These are phyloP conservation scores for Sipha maydis DNA, from an alignment of 2,888 invertebrate species.

Conservation along the genomic window DNA sequence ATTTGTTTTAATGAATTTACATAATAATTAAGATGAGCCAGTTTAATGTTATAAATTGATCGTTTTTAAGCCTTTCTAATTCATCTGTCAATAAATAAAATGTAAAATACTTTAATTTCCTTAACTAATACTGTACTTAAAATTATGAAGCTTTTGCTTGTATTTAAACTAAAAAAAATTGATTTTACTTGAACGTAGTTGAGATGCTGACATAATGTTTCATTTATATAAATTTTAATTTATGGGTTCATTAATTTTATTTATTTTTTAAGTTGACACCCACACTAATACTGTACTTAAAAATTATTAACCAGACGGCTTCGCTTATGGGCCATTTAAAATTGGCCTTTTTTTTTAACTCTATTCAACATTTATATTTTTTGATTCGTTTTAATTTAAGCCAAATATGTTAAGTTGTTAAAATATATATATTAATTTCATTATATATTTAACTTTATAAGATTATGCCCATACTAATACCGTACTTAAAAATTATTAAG, in stretches of 20 bases:
- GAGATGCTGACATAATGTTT: too few relatives aligned
- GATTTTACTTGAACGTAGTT: too few relatives aligned
- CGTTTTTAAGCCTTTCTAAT: too few relatives aligned
- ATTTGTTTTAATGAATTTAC: too few relatives aligned
- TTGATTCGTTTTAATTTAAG: background rate
- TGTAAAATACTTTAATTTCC: too few relatives aligned
- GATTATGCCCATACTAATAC: conserved; percentile 37
- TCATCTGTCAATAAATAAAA: too few relatives aligned
- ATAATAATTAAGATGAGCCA: too few relatives aligned
- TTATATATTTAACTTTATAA: background rate
- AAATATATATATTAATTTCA: background rate
- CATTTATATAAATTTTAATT: too few relatives aligned
- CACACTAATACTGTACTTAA: conserved; percentile 44
- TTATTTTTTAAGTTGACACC: background rate
- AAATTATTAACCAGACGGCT: background rate
- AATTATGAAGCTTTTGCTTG: too few relatives aligned
- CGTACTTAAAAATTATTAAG: conserved; percentile 15
- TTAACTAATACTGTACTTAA: too few relatives aligned
- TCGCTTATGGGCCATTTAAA: conserved; percentile 38
- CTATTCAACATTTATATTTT: background rate
- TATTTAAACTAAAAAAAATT: too few relatives aligned
- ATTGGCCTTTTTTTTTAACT: background rate
- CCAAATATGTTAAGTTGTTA: background rate
- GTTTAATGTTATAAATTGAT: too few relatives aligned
- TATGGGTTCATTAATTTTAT: background rate